Conservation (phyloP, 1,140 invertebrate genomes). For the Aporrectodea caliginosa region DNA sequence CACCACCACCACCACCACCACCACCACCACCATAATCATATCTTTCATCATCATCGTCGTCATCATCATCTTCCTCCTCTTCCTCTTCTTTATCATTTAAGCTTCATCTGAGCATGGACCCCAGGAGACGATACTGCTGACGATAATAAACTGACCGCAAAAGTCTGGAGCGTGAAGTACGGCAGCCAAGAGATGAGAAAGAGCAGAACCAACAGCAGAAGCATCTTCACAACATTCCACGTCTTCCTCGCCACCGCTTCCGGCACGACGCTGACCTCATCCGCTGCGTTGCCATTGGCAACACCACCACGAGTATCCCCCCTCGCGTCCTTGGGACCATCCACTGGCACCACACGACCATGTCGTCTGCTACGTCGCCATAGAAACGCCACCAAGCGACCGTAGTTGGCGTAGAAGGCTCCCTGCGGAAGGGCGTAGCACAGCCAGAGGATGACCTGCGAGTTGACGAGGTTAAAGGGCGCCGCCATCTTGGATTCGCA, state of each 20-base stretch:
- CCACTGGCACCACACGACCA: too few relatives aligned
- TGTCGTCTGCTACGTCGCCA: constrained; percentile 15
- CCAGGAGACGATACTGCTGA: too few relatives aligned
- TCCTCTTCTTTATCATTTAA: too few relatives aligned
- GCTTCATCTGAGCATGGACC: too few relatives aligned
- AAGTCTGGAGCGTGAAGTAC: constrained; percentile 36
- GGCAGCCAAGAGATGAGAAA: constrained; percentile 41
- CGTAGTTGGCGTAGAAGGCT: constrained; percentile 36
- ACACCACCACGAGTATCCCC: too few relatives aligned
- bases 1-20: constrained; percentile 5
- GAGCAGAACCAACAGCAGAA: constrained; percentile 37
- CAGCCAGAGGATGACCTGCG: constrained; percentile 32
- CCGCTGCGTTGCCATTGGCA: neutral
- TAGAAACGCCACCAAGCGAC: constrained; percentile 33
- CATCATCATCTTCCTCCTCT: neutral
- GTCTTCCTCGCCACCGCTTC: constrained; percentile 31
- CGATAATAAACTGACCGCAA: constrained; percentile 35
- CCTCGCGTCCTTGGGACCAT: neutral
- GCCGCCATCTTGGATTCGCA: constrained; percentile 29
- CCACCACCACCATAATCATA: neutral
- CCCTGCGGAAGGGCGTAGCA: constrained; percentile 36
- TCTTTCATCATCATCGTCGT: neutral
- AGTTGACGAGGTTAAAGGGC: constrained; percentile 31
- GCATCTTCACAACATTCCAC: constrained; percentile 40
- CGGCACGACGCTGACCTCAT: neutral